Base-by-base conservation (phyloP, 2,797 vertebrate species). In the Sciurus vulgaris region DNA sequence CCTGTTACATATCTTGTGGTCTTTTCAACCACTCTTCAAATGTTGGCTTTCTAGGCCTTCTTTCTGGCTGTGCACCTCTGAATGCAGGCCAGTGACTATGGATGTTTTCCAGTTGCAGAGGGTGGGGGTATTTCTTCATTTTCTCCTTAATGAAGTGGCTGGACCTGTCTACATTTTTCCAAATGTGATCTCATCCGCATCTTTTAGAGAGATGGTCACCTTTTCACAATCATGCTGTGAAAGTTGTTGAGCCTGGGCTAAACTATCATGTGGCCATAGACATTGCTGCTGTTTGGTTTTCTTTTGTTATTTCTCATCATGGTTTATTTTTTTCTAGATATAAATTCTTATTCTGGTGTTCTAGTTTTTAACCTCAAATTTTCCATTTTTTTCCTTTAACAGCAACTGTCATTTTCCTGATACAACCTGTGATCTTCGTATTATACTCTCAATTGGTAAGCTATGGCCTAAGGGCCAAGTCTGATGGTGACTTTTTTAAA, bases 121-220 rank as follows among this genome's bases (percentile, higher is more conserved):
- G 33, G 15, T 44, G 14, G 38, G 11, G 13, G 9, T 2, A 1
- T 83, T 61, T 33, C 9, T 1, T 41, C 69, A 76, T 94, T 96
- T 96, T 93, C 63, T 96, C 65, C 70, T 90, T 92, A 89, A 87
- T 89, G 61, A 96, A 67, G 67, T 97, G 67, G 56, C 87, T 83
- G 51, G 61, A 82, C 12, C 44, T 70, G 33, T 56, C 49, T 94
- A n/a, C 51, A 17, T 97, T 95, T 96, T 95, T 92, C 77, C 70
- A 94, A 84, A 18, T 59, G 30, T 94, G 82, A 92, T 56, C 86
- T 95, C 90, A 95, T 59, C 73, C 79, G 11, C 47, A 61, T 95
- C 79, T 90, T 90, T 63, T 82, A 59, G 41, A 86, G 47, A 59
- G 33, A 78, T 44, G 28, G 11, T 84, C 28, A 89, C 38, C 74